phyloP scores from a whole-genome alignment of 2,888 invertebrate genomes.

The Myopa tessellatipennis region DNA sequence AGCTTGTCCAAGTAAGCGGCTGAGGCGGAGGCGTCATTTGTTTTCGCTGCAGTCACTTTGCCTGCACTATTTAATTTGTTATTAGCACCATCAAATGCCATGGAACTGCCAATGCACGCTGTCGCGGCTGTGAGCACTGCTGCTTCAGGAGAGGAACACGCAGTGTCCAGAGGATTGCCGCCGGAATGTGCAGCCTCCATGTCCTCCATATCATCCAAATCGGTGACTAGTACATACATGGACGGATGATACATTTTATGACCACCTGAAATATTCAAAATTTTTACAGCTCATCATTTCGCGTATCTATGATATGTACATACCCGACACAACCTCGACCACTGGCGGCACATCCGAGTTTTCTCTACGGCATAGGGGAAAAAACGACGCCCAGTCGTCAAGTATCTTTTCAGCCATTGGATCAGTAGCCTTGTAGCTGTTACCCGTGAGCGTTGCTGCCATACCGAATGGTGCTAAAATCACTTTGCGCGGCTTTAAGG shows the following conservation, averaged over 20 bases:
- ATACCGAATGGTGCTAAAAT: conserved; percentile 96
- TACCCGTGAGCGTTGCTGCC: conserved; percentile 90
- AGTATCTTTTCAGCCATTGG: conserved; percentile 81
- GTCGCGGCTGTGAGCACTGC: conserved; percentile 46
- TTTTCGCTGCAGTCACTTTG: conserved; percentile 22
- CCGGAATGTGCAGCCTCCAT: conserved; percentile 54
- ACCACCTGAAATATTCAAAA: conserved; percentile 73
- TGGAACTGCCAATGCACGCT: conserved; percentile 33
- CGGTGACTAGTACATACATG: conserved; percentile 91
- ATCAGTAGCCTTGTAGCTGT: conserved; percentile 73
- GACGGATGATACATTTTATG: conserved; percentile 96
- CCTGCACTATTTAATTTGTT: conserved; percentile 11
- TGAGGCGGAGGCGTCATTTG: conserved; percentile 35
- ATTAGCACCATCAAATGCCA: conserved; percentile 31
- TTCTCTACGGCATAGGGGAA: conserved; percentile 81
- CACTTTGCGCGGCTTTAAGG: conserved; percentile 72
- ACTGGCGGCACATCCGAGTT: conserved; percentile 69
- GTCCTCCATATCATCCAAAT: conserved; percentile 78
- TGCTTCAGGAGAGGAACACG: conserved; percentile 48
- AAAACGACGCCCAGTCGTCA: conserved; percentile 96
- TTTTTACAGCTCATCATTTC: background rate
- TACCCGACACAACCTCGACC: conserved; percentile 71
- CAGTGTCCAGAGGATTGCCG: conserved; percentile 45
- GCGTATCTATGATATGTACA: conserved; percentile 32
- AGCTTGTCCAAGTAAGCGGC: conserved; percentile 43